Conservation (phyloP, 2,113 vertebrate species). For the Syngnathus floridae region DNA sequence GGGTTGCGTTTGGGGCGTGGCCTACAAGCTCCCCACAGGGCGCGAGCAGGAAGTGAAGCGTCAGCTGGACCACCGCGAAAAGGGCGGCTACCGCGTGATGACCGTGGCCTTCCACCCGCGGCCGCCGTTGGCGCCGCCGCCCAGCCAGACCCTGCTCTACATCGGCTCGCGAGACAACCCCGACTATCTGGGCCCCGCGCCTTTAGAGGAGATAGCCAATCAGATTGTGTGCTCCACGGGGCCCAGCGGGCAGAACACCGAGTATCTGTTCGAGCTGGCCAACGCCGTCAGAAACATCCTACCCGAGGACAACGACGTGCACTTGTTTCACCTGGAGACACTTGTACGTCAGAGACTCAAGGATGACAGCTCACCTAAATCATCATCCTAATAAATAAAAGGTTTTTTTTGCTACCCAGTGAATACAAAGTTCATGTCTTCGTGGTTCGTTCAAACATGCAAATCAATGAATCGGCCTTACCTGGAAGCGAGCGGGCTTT, state of each 20-base stretch:
- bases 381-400: too few relatives aligned
- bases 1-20: conserved; percentile 94
- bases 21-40: conserved; percentile 86
- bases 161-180: conserved; percentile 90
- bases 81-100: conserved; percentile 86
- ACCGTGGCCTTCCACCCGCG: conserved; percentile 80
- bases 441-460: not conserved
- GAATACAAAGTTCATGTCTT: not conserved
- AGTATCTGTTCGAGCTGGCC: conserved; percentile 93
- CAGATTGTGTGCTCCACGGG: conserved; percentile 85
- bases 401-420: too few relatives aligned
- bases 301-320: conserved; percentile 86
- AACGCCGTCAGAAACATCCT: conserved; percentile 81
- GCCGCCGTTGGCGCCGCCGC: conserved; percentile 26
- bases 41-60: conserved; percentile 87
- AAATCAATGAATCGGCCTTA: not conserved
- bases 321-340: conserved; percentile 88
- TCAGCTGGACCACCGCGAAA: conserved; percentile 91
- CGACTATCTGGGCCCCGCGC: conserved; percentile 92
- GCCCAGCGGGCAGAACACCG: conserved; percentile 87
- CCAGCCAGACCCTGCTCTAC: conserved; percentile 80
- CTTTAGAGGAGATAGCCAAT: conserved; percentile 88
- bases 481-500: not conserved
- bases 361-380: not conserved
- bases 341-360: conserved; percentile 79